phyloP scores from a whole-genome alignment of 2,888 invertebrate species.

The Thymelicus sylvestris region DNA sequence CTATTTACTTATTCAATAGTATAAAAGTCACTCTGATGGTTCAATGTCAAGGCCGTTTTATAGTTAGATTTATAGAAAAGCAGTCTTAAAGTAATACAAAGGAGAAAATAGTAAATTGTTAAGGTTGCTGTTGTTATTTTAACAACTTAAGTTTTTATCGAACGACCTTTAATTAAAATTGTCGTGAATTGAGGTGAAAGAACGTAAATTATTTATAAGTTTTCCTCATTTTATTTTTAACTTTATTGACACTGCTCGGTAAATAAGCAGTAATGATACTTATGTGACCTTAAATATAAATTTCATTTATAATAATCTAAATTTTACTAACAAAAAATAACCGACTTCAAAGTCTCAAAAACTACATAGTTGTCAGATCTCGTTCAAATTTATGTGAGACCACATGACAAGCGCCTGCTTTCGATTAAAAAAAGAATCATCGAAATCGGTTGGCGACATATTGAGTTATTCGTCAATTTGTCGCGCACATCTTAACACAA shows the following conservation, averaged over 20 bases:
- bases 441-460: too few relatives aligned
- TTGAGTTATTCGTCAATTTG: too few relatives aligned
- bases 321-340: too few relatives aligned
- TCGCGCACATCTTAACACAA: too few relatives aligned
- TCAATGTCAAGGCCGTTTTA: conserved; percentile 6
- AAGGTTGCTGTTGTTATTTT: neutral
- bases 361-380: too few relatives aligned
- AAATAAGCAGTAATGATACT: neutral
- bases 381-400: too few relatives aligned
- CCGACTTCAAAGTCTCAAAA: too few relatives aligned
- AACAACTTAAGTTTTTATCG: neutral
- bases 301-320: too few relatives aligned
- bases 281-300: too few relatives aligned
- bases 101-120: neutral
- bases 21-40: conserved; percentile 2
- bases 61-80: neutral
- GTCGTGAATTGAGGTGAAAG: neutral
- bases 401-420: too few relatives aligned
- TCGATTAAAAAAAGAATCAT: too few relatives aligned
- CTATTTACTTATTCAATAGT: conserved; percentile 5
- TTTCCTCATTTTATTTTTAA: neutral
- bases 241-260: neutral
- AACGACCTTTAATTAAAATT: conserved; percentile 4
- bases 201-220: neutral
- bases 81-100: neutral